Percentiles rank a stretch among this genome's conserved stretches.
phyloP scores from a whole-genome alignment of 1,140 invertebrate genomes.

The Oedothorax gibbosus region DNA sequence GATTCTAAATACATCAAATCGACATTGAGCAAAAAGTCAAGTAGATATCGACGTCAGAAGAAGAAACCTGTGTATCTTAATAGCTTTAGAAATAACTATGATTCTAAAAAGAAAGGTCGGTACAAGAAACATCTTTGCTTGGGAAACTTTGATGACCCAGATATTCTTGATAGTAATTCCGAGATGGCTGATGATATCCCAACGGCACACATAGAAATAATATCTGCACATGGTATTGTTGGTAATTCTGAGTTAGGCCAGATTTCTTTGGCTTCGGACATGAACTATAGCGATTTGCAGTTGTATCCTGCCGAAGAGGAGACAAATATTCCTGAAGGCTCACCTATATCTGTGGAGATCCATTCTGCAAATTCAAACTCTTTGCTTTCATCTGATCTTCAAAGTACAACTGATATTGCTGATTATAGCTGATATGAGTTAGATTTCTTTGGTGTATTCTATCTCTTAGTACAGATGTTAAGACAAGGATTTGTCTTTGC shows the following conservation, averaged over 20 bases:
- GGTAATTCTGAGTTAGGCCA: constrained; percentile 34
- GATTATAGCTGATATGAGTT: constrained; percentile 45
- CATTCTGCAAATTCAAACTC: constrained; percentile 47
- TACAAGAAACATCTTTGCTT: constrained; percentile 13
- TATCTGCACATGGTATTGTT: constrained; percentile 46
- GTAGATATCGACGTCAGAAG: background rate
- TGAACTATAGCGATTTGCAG: constrained; percentile 46
- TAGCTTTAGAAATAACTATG: constrained; percentile 8
- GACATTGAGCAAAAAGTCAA: background rate
- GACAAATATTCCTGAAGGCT: constrained; percentile 13
- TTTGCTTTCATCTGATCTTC: constrained; percentile 31
- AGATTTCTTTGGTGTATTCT: background rate
- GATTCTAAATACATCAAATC: constrained; percentile 31
- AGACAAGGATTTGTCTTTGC: too few relatives aligned
- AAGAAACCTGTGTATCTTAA: constrained; percentile 16
- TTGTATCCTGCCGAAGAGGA: constrained; percentile 44
- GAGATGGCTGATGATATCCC: constrained; percentile 58
- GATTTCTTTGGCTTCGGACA: constrained; percentile 37
- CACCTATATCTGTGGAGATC: constrained; percentile 41
- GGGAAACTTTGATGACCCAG: constrained; percentile 33
- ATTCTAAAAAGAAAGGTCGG: constrained; percentile 15
- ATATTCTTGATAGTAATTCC: constrained; percentile 33
- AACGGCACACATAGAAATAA: constrained; percentile 63
- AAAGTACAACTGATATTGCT: constrained; percentile 17
- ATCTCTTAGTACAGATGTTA: too few relatives aligned